Evolutionary conservation across 2,888 invertebrate species (phyloP).

Genomic region (Xestobium rufovillosum): DNA sequence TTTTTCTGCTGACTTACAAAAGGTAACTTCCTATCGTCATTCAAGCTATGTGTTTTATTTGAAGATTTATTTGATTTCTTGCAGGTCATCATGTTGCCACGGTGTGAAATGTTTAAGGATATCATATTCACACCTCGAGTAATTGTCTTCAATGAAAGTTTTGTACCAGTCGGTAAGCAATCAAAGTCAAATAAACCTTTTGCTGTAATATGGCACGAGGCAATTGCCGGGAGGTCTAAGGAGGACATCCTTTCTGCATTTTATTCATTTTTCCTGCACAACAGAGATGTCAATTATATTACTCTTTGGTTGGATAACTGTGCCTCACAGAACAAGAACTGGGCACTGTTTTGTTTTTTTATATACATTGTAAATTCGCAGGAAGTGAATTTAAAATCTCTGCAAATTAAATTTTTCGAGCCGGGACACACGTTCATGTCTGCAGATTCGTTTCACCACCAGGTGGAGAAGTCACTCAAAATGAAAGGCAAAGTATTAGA

Average conservation of each 20-base stretch:
- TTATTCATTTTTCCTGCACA: too few species aligned
- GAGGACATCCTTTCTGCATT: conserved; percentile 9
- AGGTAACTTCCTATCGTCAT: conserved; percentile 10
- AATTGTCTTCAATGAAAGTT: conserved; percentile 9
- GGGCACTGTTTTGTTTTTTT: too few species aligned
- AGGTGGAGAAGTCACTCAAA: too few species aligned
- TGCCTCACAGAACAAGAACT: too few species aligned
- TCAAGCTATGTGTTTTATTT: background rate
- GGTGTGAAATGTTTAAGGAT: conserved; percentile 19
- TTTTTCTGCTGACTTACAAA: conserved; percentile 8
- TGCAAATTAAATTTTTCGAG: too few species aligned
- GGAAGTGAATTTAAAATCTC: too few species aligned
- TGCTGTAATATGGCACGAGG: conserved; percentile 15
- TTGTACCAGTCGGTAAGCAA: conserved; percentile 10
- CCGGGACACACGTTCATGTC: too few species aligned
- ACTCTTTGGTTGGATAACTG: too few species aligned
- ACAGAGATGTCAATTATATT: too few species aligned
- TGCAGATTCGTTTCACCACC: too few species aligned
- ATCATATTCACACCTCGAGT: conserved; percentile 21
- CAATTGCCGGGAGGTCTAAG: conserved; percentile 8
- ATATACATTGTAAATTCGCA: too few species aligned
- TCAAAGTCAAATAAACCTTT: conserved; percentile 11
- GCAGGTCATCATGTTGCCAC: conserved; percentile 20
- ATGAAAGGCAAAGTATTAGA: too few species aligned
- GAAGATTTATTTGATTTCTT: conserved; percentile 5